Evolutionary conservation across 2,888 invertebrate species (phyloP).

Genomic region (Hartigia nigra): DNA sequence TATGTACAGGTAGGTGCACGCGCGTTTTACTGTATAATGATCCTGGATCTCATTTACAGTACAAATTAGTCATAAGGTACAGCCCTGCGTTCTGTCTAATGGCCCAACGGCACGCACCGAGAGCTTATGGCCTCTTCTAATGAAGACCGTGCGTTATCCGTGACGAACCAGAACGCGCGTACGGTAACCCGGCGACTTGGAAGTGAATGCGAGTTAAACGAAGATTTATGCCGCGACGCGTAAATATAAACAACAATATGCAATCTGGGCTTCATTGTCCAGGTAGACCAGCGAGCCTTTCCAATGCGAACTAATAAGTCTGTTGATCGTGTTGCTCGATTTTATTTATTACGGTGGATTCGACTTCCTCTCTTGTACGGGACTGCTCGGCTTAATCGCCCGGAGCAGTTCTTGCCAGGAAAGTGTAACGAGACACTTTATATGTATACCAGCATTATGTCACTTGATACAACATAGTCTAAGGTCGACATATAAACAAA

Average conservation of each 20-base stretch:
- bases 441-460: not conserved
- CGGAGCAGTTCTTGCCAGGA: not conserved
- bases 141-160: constrained; percentile 62
- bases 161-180: constrained; percentile 48
- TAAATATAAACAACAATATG: constrained; percentile 65
- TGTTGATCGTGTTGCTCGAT: not conserved
- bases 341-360: constrained; percentile 3
- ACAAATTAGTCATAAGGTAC: constrained; percentile 61
- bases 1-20: not conserved
- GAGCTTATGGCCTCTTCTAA: constrained; percentile 51
- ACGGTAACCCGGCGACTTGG: constrained; percentile 27
- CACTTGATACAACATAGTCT: not conserved
- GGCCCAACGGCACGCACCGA: constrained; percentile 59
- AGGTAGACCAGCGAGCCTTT: constrained; percentile 17
- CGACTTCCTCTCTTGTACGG: constrained; percentile 23
- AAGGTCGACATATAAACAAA: not conserved
- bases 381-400: constrained; percentile 16
- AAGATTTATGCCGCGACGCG: constrained; percentile 63
- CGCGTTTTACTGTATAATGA: constrained; percentile 42
- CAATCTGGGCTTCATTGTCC: constrained; percentile 62
- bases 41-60: constrained; percentile 62
- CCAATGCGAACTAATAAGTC: constrained; percentile 56
- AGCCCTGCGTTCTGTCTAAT: constrained; percentile 52
- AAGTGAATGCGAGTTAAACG: constrained; percentile 63
- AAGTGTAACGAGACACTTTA: not conserved